Base-by-base conservation (phyloP, 2,888 invertebrate species). In the Mythimna impura region DNA sequence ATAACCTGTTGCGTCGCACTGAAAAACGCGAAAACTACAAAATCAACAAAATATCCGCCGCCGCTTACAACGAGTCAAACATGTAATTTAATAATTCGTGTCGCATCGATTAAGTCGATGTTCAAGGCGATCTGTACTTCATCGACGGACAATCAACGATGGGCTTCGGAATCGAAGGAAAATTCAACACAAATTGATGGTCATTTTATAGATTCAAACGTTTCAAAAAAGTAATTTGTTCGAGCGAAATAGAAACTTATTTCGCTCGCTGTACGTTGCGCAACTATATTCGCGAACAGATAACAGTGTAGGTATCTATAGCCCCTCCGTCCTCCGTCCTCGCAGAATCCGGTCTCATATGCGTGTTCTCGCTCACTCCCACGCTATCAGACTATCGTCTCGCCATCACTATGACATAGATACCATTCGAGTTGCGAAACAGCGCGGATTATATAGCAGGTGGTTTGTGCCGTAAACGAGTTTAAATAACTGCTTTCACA, bases 391-490 rank as follows among this genome's bases (percentile, higher is more conserved):
- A 30, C 69, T 91, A 86, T 69, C 76, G 78, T 94, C 93, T 83
- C 92, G 57, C 83, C 66, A 71, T 82, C 93, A 83, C 91, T 89
- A 88, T 96, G 96, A 95, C 96, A 96, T 94, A 96, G 94, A 95
- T 96, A 95, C 94, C 92, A 91, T 90, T 89, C 75, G 87, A 90
- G 92, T 96, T 96, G 96, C 95, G 96, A 96, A 96, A 96, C 93
- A 94, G 87, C 95, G 95, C 96, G 94, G 96, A 96, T 96, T 96
- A 96, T 94, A 95, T 94, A 94, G 95, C 96, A 96, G 95, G 96
- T 96, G 95, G 94, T 94, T 95, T 94, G 94, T 93, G 93, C 93
- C 90, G 93, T 91, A 94, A 96, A 96, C 95, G 91, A 93, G 95
- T 96, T 96, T 93, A 94, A 94, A 93, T 94, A 94, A 93, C 94